These are phyloP conservation scores for Vandiemenella viatica DNA, from an alignment of 2,888 invertebrate genomes.

Conservation along the genomic window DNA sequence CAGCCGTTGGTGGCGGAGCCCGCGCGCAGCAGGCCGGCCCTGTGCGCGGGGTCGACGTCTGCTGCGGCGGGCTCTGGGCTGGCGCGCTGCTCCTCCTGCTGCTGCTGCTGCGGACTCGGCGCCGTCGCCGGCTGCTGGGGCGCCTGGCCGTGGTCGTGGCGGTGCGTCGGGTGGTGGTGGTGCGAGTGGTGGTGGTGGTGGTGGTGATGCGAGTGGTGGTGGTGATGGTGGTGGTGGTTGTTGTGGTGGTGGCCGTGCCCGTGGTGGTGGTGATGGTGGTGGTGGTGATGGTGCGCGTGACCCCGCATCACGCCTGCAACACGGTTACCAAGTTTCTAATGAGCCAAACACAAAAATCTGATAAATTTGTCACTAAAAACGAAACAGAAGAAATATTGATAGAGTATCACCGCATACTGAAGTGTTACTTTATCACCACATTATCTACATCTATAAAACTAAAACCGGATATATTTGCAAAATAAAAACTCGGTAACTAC, in stretches of 20 bases:
- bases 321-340: too few species aligned
- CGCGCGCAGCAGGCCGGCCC: conserved; percentile 16
- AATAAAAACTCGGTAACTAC: too few species aligned
- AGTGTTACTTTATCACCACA: too few species aligned
- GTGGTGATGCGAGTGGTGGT: conserved; percentile 9
- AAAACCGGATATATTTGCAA: too few species aligned
- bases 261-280: conserved; percentile 5
- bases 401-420: too few species aligned
- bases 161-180: conserved; percentile 1
- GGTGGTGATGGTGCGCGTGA: conserved; percentile 11
- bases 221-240: conserved; percentile 15
- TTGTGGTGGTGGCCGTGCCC: conserved; percentile 5
- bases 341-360: too few species aligned
- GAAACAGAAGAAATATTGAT: too few species aligned
- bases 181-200: conserved; percentile 8
- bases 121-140: conserved; percentile 14
- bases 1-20: conserved; percentile 24
- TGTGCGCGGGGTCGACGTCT: too few species aligned
- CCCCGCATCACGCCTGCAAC: conserved; percentile 4
- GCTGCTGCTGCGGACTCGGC: conserved; percentile 23
- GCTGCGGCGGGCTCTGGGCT: conserved; percentile 1
- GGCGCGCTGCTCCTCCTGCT: conserved; percentile 9
- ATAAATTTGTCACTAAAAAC: too few species aligned
- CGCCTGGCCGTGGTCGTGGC: conserved; percentile 1
- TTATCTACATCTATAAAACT: too few species aligned